Evolutionary conservation across 1,140 invertebrate species (phyloP), one percentile per base, ranked within the genome.

Genomic region (Zaprionus taronus): DNA sequence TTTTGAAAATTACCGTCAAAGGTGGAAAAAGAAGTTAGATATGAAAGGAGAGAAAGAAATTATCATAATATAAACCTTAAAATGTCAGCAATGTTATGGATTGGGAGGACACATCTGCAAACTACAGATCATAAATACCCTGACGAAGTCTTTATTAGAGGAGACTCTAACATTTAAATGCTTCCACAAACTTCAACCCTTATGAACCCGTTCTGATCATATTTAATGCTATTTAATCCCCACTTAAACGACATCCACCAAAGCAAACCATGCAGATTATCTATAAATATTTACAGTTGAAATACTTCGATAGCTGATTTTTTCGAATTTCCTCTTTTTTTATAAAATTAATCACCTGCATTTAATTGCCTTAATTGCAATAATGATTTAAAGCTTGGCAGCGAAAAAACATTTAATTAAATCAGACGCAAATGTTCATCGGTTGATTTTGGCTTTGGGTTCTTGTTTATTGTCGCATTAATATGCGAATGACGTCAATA

Each of bases 401-500:
- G 11, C 47, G 9, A 24, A 51, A 24, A 14, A 24, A 47, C 3
- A 7, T 12, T 51, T 38, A 49, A 60, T 31, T 60, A 34, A 58
- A 41, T 28, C n/a, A 22, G 5, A 44, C 24, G 67, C 41, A 36
- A 53, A 56, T 56, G 14, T 34, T 26, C n/a, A 12, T 7, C n/a
- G 31, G 20, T 58, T 57, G 47, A 61, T 36, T 72, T 47, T 47
- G n/a, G 41, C 41, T 56, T 31, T 24, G 34, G 31, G 36, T 9
- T 24, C 31, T 49, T 36, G 53, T 7, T 47, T 44, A 55, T 56
- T 44, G 2, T 28, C 22, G 11, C 26, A 62, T 56, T 58, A 62
- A 56, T 47, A 74, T 74, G 51, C n/a, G 62, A 61, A 63, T 28
- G 51, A 14, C 11, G 14, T 51, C 47, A 41, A 44, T 34, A 56